Percentiles rank a stretch among this genome's conserved stretches.
Conservation (phyloP, 2,113 vertebrate species). For the Carlito syrichta region DNA sequence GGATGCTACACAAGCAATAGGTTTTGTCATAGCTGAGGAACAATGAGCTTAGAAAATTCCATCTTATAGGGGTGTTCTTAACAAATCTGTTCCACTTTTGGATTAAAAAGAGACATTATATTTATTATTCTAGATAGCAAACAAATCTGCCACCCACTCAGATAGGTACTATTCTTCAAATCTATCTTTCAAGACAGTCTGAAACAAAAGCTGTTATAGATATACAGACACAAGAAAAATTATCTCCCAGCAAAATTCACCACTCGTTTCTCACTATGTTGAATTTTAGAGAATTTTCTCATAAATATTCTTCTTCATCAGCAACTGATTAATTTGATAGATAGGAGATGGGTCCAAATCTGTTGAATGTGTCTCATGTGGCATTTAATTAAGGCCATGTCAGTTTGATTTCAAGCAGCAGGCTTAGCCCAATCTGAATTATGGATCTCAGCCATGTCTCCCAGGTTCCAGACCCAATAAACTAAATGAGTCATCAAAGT, state of each 20-base stretch:
- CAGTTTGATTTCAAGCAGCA: too few species aligned
- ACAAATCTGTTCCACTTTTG: neutral
- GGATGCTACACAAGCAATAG: neutral
- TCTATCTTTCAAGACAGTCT: neutral
- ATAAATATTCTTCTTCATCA: neutral
- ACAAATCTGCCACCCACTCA: neutral
- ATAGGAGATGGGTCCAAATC: too few species aligned
- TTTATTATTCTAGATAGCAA: neutral
- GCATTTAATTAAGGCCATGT: too few species aligned
- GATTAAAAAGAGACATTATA: neutral
- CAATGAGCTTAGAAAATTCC: neutral
- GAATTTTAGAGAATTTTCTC: neutral
- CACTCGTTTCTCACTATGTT: neutral
- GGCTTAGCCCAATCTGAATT: too few species aligned
- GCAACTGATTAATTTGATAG: too few species aligned
- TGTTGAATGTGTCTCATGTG: too few species aligned
- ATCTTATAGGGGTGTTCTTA: neutral
- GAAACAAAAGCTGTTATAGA: neutral
- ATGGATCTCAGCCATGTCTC: too few species aligned
- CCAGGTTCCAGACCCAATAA: too few species aligned
- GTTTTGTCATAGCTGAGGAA: neutral
- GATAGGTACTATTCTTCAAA: neutral
- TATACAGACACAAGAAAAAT: neutral
- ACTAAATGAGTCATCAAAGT: too few species aligned
- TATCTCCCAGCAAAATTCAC: neutral